A percentile compares a stretch with the other conserved stretches of the same genome.
Evolutionary conservation across 2,113 vertebrate genomes (phyloP).

Genomic region (Lepisosteus oculatus): DNA sequence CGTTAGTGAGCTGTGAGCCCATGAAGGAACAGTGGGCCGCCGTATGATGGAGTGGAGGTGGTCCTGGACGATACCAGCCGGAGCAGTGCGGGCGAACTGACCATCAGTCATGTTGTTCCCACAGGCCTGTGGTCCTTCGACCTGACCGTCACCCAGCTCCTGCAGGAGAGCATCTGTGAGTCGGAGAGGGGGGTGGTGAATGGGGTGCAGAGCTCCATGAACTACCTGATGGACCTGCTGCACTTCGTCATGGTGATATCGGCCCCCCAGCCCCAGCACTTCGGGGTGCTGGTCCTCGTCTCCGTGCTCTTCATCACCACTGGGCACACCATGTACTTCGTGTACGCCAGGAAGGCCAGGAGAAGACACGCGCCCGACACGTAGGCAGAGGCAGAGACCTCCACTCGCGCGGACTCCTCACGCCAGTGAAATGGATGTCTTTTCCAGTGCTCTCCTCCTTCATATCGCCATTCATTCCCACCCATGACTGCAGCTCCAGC

Average conservation of each 20-base stretch:
- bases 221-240: constrained; percentile 72
- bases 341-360: constrained; percentile 65
- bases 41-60: no score
- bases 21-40: no score
- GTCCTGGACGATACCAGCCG: no score
- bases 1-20: no score
- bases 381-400: constrained; percentile 28
- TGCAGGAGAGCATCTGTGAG: constrained; percentile 71
- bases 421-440: constrained; percentile 55
- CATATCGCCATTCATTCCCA: constrained; percentile 47
- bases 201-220: constrained; percentile 73
- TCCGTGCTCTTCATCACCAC: constrained; percentile 72
- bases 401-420: constrained; percentile 26
- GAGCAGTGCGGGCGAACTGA: no score
- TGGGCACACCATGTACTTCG: constrained; percentile 68
- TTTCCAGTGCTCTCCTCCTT: constrained; percentile 39
- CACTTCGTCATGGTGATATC: constrained; percentile 68
- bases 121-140: constrained; percentile 73
- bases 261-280: constrained; percentile 61
- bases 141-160: constrained; percentile 66
- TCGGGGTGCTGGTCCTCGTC: constrained; percentile 61
- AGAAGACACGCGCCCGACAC: constrained; percentile 54
- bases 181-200: constrained; percentile 68
- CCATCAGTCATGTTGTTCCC: constrained; percentile 1
- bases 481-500: constrained; percentile 35